Percentiles rank a stretch among this genome's conserved stretches.
These are phyloP conservation scores for Micrastur ruficollis DNA, from an alignment of 2,797 vertebrate species.

Conservation along the genomic window DNA sequence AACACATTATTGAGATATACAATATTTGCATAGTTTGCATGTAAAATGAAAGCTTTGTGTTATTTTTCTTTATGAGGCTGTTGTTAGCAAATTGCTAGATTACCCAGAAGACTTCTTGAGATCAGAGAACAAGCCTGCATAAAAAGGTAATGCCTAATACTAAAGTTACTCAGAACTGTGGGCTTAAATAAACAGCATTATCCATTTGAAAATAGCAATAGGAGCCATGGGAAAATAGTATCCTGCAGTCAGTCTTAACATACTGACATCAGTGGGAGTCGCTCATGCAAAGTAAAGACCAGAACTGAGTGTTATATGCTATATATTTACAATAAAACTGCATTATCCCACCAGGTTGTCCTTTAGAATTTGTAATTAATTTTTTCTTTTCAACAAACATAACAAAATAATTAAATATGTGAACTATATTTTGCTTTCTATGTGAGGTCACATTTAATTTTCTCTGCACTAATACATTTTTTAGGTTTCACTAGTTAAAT, in stretches of 20 bases:
- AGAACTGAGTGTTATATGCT: neutral
- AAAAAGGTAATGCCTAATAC: neutral
- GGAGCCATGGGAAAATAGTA: neutral
- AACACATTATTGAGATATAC: neutral
- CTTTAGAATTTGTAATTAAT: neutral
- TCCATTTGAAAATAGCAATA: neutral
- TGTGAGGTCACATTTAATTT: neutral
- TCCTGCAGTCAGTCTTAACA: neutral
- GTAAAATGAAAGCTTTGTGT: neutral
- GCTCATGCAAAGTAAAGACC: neutral
- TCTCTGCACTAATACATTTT: neutral
- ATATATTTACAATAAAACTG: neutral
- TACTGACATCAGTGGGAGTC: neutral
- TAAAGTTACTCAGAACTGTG: neutral
- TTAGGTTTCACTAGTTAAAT: neutral
- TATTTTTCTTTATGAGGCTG: neutral
- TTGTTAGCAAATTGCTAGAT: conserved; percentile 9
- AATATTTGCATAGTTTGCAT: neutral
- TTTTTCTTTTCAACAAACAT: neutral
- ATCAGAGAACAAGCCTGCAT: neutral
- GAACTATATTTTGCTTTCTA: neutral
- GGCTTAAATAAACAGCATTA: neutral
- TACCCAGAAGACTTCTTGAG: conserved; percentile 1
- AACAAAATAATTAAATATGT: neutral
- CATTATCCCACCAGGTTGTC: neutral